Conservation (phyloP, 2,888 invertebrate genomes). For the Dichetophora obliterata region DNA sequence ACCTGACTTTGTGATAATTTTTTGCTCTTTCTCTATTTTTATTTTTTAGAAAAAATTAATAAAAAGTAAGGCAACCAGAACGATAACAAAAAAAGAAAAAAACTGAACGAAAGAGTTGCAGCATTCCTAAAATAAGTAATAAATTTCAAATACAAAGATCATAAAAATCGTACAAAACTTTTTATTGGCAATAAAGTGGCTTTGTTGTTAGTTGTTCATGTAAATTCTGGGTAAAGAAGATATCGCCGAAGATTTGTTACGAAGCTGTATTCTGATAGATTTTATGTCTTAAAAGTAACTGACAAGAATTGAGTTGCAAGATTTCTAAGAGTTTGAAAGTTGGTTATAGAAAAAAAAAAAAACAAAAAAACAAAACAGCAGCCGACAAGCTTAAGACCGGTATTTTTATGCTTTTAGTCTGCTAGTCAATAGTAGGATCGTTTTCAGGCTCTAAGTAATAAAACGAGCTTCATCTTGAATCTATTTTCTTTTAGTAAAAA, state of each 20-base stretch:
- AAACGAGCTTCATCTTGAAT: too few relatives aligned
- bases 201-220: conserved; percentile 8
- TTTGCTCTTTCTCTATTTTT: too few relatives aligned
- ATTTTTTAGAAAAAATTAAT: background rate
- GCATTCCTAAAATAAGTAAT: conserved; percentile 35
- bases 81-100: background rate
- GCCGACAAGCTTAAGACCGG: too few relatives aligned
- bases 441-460: too few relatives aligned
- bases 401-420: too few relatives aligned
- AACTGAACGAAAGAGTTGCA: background rate
- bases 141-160: conserved; percentile 34
- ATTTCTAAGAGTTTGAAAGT: too few relatives aligned
- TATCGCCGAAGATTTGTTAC: background rate
- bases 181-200: conserved; percentile 36
- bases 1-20: conserved; percentile 18
- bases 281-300: too few relatives aligned
- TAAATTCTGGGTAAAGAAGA: conserved; percentile 6
- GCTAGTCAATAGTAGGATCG: too few relatives aligned
- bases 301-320: too few relatives aligned
- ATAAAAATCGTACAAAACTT: conserved; percentile 24
- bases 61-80: background rate
- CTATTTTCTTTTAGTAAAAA: too few relatives aligned
- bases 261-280: background rate
- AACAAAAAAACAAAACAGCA: too few relatives aligned
- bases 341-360: too few relatives aligned